Percentiles rank a stretch among this genome's conserved stretches.
Evolutionary conservation across 2,797 vertebrate genomes (phyloP).

Genomic region (Gobionotothen gibberifrons): DNA sequence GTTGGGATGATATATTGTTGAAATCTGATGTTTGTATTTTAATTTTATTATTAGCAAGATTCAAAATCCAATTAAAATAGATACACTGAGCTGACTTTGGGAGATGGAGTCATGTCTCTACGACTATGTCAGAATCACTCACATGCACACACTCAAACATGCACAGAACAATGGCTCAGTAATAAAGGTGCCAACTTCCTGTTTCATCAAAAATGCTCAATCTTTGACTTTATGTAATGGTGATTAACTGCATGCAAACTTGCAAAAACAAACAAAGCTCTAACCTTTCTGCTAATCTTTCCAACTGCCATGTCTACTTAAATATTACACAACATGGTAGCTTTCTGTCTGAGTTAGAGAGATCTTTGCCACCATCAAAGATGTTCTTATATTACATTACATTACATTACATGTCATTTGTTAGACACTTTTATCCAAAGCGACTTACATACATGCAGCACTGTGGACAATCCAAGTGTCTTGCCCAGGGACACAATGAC

Average conservation of each 20-base stretch:
- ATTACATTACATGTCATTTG: too few species aligned
- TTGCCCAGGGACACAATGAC: too few species aligned
- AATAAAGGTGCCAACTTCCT: background rate
- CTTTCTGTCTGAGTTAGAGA: background rate
- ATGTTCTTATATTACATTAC: background rate
- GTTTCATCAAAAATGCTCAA: conserved; percentile 5
- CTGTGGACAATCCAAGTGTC: too few species aligned
- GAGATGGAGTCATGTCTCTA: conserved; percentile 21
- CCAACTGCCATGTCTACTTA: background rate
- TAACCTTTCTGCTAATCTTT: background rate
- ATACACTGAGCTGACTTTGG: background rate
- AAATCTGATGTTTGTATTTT: background rate
- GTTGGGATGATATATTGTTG: background rate
- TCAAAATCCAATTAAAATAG: background rate
- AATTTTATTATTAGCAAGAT: background rate
- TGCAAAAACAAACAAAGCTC: conserved; percentile 8
- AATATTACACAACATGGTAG: background rate
- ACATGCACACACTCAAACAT: conserved; percentile 2
- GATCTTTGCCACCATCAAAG: background rate
- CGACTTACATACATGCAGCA: too few species aligned
- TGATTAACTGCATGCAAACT: background rate
- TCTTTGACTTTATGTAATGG: background rate
- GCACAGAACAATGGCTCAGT: conserved; percentile 5
- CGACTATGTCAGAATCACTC: background rate
- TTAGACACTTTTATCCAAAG: too few species aligned